Base-by-base conservation (phyloP, 2,797 vertebrate genomes). In the Enteromius radiatus region DNA sequence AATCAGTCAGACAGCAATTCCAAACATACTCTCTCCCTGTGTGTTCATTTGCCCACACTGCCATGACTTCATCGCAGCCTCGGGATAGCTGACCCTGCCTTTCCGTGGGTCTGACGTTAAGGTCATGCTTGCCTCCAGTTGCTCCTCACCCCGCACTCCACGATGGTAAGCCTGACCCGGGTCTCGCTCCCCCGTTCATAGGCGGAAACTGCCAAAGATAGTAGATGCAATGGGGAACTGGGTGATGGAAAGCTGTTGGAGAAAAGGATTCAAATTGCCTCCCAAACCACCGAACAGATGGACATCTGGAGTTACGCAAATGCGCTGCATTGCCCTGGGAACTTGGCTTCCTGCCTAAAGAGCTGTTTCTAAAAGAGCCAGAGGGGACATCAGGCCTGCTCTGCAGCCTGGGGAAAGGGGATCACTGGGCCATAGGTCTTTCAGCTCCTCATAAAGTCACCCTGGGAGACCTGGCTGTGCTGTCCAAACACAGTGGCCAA, bases 301-400 rank as follows among this genome's bases (percentile, higher is more conserved):
- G 86, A 86, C 86, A 88, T 89, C 87, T 88, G 86, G 86, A 88
- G 81, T 87, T 89, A 87, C 80, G 77, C 86, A 87, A 88, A 86
- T 85, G 82, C 82, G 23, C 84, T 84, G 61, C 82, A 86, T 84
- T 83, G 74, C 84, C 82, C 78, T 88, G 87, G 86, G 88, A 89
- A 87, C 86, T 74, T 88, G 86, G 87, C 85, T 82, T 81, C 14
- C 19, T 47, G 86, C 86, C 85, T 81, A 83, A 36, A 84, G 54
- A 80, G 76, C 81, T 76, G 78, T 81, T 87, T 80, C 78, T 64
- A 76, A 74, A 87, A 61, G 70, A 79, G 80, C 86, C 70, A 76
- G 61, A 77, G 64, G 76, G 81, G 70, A 73, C 83, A 59, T 68
- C 26, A 33, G 76, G 83, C 67, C 79, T 69, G 12, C 36, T 70